Evolutionary conservation across 2,113 vertebrate genomes (phyloP), one percentile per base, ranked within the genome.

Genomic region (Microcebus lehilahytsara): DNA sequence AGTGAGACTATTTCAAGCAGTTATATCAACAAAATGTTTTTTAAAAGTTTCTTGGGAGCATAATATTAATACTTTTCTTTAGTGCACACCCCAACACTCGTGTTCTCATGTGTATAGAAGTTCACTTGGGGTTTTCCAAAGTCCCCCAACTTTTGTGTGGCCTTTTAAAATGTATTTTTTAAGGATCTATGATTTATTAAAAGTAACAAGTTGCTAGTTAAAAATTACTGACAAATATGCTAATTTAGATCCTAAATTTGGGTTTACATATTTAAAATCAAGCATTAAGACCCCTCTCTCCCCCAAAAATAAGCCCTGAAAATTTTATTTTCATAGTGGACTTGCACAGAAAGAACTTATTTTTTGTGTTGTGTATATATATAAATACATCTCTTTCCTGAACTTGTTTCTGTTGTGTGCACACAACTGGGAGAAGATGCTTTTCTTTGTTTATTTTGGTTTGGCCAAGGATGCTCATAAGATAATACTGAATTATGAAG

Each of bases 401-500:
- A 56, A 64, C 12, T 49, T 84, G 32, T 46, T 17, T 93, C 81
- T 87, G 40, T 60, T 92, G 49, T 85, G 23, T 60, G 46, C 42
- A 66, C n/a, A 74, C 56, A 80, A 25, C 49, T 46, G 34, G 30
- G 56, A 93, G 75, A 91, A 78, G 60, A 67, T 56, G 46, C 75
- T 92, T 84, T 62, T 75, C 51, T 93, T 74, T 71, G 17, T 85
- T 91, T 72, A 85, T 89, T 95, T 81, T 83, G 60, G n/a, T 62
- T 95, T 97, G 69, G 62, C 51, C 81, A 96, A 78, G 46, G 72
- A 94, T 78, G 40, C 42, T 92, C 46, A 79, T 89, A 89, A 92
- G 51, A 58, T 67, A 93, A 81, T 86, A 95, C 62, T 96, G 80
- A 89, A 94, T 96, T 81, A 56, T 67, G 42, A 40, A 97, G 88